Percentiles rank a stretch among this genome's conserved stretches.
These are phyloP conservation scores for Poeciliopsis gracilis DNA, from an alignment of 2,797 vertebrate genomes.

Conservation along the genomic window DNA sequence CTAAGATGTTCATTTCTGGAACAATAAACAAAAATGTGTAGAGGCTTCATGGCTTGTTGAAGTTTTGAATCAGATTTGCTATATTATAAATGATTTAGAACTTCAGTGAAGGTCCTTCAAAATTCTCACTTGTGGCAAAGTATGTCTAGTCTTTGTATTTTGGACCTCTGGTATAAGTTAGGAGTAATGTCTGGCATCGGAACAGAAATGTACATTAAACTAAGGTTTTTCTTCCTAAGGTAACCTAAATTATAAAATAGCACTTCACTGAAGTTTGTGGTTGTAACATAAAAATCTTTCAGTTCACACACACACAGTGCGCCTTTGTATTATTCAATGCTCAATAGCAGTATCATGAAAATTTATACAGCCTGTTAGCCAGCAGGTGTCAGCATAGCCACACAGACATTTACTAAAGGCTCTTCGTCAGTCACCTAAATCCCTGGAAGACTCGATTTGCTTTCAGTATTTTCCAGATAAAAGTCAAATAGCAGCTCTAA, in stretches of 20 bases:
- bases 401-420: neutral
- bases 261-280: neutral
- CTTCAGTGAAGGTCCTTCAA: neutral
- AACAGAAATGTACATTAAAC: neutral
- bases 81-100: neutral
- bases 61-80: neutral
- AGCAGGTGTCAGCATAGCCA: slow-evolving; percentile 9
- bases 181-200: too few species aligned
- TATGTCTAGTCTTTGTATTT: neutral
- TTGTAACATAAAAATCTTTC: too few species aligned
- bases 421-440: neutral
- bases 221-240: neutral
- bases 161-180: neutral
- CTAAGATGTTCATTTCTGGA: neutral
- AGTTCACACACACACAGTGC: neutral
- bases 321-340: neutral
- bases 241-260: neutral
- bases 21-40: neutral
- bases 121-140: neutral
- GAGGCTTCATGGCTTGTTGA: neutral
- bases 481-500: neutral
- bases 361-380: neutral
- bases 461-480: neutral
- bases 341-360: neutral
- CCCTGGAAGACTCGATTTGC: too few species aligned